Evolutionary conservation across 2,113 vertebrate species (phyloP), one percentile per base, ranked within the genome.

Genomic region (Ictalurus punctatus): DNA sequence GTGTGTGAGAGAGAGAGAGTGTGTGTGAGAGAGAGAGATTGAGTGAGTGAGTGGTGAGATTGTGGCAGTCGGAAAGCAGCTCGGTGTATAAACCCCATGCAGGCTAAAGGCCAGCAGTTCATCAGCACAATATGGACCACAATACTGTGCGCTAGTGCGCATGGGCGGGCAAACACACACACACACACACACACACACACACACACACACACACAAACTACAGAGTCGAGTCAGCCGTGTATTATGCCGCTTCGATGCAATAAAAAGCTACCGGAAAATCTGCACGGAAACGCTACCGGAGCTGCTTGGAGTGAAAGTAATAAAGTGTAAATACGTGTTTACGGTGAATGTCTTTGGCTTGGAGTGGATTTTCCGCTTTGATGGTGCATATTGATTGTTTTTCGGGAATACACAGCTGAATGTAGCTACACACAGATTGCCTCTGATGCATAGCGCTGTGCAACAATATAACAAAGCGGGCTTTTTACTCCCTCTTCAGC

Each of bases 181-280:
- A 85, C 25, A 52, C 52, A 52, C 52, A 52, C 52, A 52, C 52
- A 25, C 92, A 91, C 58, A 85, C 91, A 76, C 85, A 69, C 86
- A 61, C 87, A 86, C 83, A 34, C 48, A 48, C 67, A 63, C 67
- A 74, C 84, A 58, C 40, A 67, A 65, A 85, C 84, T 85, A 44
- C 86, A 88, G 87, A 65, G 86, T 84, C 89, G 90, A 96, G 94
- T 95, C 95, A 96, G 96, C 96, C 97, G 95, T 97, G 97, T 98
- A 96, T 97, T 97, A 97, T 97, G 96, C 97, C 97, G 96, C 97
- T 96, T 94, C 94, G 97, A 95, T 96, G 96, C 96, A 97, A 97
- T 96, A 96, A 97, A 78, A 96, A 96, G 93, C 95, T 93, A 92
- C 92, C 93, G 94, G 96, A 95, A 96, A 95, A 95, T 93, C 95